Base-by-base conservation (phyloP, 2,797 vertebrate species). In the Lycodopsis pacificus region DNA sequence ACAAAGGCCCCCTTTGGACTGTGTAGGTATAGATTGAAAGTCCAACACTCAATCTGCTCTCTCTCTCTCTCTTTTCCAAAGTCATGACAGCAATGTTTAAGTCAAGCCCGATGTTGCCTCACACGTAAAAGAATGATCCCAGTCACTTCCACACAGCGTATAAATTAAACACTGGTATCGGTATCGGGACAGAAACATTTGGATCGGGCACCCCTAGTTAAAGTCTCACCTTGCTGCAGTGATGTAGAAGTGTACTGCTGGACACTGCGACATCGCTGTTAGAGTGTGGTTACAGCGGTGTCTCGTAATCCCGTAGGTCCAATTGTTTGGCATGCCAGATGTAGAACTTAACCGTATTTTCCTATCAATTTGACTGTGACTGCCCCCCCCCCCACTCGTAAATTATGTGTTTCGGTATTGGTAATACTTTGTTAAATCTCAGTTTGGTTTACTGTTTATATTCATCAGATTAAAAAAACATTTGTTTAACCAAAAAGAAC, bases 401-500 rank as follows among this genome's bases (percentile, higher is more conserved):
- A 61, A 54, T 44, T 0, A 36, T 48, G 14, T 34, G 40, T 36
- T 38, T 1, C 42, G 5, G 25, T 9, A 34, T 13, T 25, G 7
- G 3, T n/a, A 57, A 49, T 20, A 44, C 11, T 2, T 49, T 30
- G n/a, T 32, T 36, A 38, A 68, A 65, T 63, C 5, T 20, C 11
- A 59, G 25, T 10, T 68, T 76, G 30, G 1, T 19, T 57, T 30
- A 17, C 8, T 51, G 19, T 22, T 71, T 63, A 57, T 25, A 34
- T 20, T 54, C 34, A 63, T 58, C 8, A 49, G 46, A 73, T 71
- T 36, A 56, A 65, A 73, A 63, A 61, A 66, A 62, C n/a, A 59
- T 82, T 79, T 14, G 59, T 62, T 56, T 40, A 20, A 58, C 38
- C 65, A 25, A 71, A 82, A 36, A 73, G 48, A 79, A 73, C 64